Evolutionary conservation across 2,888 invertebrate species (phyloP), one percentile per base, ranked within the genome.

Genomic region (Drosophila neonasuta): DNA sequence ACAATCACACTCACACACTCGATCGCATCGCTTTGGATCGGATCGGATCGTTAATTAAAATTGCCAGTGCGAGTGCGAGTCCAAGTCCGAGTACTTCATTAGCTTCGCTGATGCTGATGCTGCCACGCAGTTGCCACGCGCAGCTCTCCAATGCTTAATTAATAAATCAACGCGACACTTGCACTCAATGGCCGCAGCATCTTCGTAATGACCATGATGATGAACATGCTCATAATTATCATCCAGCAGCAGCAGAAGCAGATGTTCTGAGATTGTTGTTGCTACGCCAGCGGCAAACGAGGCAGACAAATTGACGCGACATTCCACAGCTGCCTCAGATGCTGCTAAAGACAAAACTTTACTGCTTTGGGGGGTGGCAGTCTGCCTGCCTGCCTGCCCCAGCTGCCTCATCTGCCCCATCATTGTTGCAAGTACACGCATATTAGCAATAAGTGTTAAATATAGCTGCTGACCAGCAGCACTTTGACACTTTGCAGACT

Each of bases 151-250:
- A 80, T 84, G 79, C 82, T 89, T 88, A 89, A 89, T 89, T 89
- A 89, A 89, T 89, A 89, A 89, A 89, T 89, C 89, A 89, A 89
- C 89, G 86, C 88, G 89, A 87, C 89, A 89, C 88, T 88, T 87
- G 81, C 84, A 77, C 82, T 86, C 82, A 71, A 68, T 79, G 74
- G 77, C 85, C 82, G 77, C 77, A 75, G 36, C 36, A 49, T 2
- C 32, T 48, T 13, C 60, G 49, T 44, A 59, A 61, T 20, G 45
- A 56, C 29, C 67, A 58, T 63, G 65, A 58, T 20, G 46, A 55
- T 32, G 24, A 60, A 10, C 30, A 46, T 32, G 39, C 17, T 17
- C 39, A 51, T 60, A 60, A 60, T 69, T 24, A 67, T 59, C 29
- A 49, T 66, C 24, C 30, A 58, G 42, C 41, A 24, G 15, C 10